Evolutionary conservation across 2,888 invertebrate species (phyloP).

Genomic region (Diogma glabrata): DNA sequence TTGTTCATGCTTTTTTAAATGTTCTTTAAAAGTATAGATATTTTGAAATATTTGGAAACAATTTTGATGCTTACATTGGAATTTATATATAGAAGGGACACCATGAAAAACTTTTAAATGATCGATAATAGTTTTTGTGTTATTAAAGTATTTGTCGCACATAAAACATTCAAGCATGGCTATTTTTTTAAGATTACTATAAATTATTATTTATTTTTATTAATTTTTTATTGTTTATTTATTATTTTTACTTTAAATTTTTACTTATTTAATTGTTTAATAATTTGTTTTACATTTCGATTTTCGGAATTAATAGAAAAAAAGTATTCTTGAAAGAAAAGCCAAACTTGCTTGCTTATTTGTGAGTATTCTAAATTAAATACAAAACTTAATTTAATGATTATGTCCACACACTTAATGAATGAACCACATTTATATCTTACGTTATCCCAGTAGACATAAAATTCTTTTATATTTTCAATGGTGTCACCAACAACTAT

Average conservation of each 20-base stretch:
- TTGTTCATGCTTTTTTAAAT: not conserved
- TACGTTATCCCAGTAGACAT: not conserved
- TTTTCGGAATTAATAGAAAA: too few relatives aligned
- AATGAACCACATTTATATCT: not conserved
- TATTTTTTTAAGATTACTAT: too few relatives aligned
- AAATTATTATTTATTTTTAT: too few relatives aligned
- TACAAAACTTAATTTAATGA: not conserved
- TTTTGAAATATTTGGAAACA: not conserved
- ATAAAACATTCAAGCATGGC: too few relatives aligned
- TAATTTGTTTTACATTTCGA: too few relatives aligned
- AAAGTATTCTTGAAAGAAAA: not conserved
- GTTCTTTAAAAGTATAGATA: not conserved
- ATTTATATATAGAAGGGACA: not conserved
- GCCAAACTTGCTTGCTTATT: not conserved
- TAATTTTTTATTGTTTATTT: too few relatives aligned
- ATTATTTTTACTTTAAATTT: too few relatives aligned
- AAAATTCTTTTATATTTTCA: not conserved
- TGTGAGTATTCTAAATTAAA: not conserved
- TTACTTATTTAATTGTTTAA: too few relatives aligned
- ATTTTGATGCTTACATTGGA: not conserved
- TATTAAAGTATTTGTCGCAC: not conserved
- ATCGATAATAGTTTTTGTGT: not conserved
- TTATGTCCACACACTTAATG: not conserved
- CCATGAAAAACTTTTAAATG: not conserved
- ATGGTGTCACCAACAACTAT: not conserved